Evolutionary conservation across 64 coral and sea anemone species (phyloP).

Genomic region (Montipora capricornis): DNA sequence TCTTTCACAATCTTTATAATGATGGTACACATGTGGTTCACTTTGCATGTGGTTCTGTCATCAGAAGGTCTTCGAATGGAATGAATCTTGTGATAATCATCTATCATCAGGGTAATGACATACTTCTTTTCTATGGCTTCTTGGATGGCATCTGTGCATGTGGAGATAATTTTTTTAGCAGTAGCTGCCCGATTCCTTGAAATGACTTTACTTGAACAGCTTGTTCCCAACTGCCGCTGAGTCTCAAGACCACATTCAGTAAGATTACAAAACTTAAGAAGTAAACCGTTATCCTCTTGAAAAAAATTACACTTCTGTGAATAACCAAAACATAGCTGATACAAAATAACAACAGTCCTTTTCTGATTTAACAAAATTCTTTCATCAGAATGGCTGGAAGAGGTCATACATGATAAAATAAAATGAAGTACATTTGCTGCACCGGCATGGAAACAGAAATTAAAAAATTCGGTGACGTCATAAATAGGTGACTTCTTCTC

Average conservation of each 20-base stretch:
- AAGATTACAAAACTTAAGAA: background rate
- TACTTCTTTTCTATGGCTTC: background rate
- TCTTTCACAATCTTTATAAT: conserved; percentile 47
- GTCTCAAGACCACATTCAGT: background rate
- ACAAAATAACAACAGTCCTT: conserved; percentile 1
- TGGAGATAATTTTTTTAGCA: background rate
- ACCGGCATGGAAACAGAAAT: background rate
- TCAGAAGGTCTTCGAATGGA: conserved; percentile 6
- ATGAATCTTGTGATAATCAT: conserved; percentile 7
- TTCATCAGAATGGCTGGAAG: conserved; percentile 17
- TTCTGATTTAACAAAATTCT: conserved; percentile 3
- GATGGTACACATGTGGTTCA: conserved; percentile 42
- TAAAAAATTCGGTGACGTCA: background rate
- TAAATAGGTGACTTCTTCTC: background rate
- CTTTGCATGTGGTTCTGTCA: background rate
- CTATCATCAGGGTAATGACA: background rate
- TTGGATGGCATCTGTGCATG: background rate
- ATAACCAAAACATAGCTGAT: conserved; percentile 45
- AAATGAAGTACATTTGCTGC: conserved; percentile 55
- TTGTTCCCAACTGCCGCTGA: background rate
- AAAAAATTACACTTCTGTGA: background rate
- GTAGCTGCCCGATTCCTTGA: background rate
- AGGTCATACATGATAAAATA: conserved; percentile 16
- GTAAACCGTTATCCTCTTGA: background rate
- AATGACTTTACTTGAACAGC: conserved; percentile 10